Conservation (phyloP, 92 coral and sea anemone species). For the Actinernus sp. region DNA sequence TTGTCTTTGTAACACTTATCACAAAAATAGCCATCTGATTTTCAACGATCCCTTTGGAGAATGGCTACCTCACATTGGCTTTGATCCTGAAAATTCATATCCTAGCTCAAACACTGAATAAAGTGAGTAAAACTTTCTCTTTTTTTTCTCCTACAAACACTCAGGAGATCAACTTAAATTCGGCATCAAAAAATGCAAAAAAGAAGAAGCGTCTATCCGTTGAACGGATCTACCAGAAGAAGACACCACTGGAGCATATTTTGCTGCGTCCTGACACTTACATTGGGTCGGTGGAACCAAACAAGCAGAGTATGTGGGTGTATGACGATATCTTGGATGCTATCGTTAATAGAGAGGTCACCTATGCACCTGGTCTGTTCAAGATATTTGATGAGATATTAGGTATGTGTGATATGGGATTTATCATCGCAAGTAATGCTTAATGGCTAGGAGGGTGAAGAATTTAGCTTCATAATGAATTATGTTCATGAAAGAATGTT, state of each 20-base stretch:
- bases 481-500: too few relatives aligned
- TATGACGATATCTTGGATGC: conserved; percentile 80
- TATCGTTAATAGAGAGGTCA: conserved; percentile 89
- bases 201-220: conserved; percentile 96
- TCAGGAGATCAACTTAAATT: conserved; percentile 66
- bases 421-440: too few relatives aligned
- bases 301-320: conserved; percentile 94
- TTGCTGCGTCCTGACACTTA: conserved; percentile 98
- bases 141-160: background rate
- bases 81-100: too few relatives aligned
- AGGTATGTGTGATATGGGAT: conserved; percentile 54
- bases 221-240: conserved; percentile 97
- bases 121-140: too few relatives aligned
- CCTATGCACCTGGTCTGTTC: conserved; percentile 96
- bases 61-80: too few relatives aligned
- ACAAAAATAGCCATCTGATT: too few relatives aligned
- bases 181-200: conserved; percentile 48
- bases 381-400: conserved; percentile 98
- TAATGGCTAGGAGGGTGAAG: too few relatives aligned
- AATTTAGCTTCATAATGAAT: too few relatives aligned
- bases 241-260: conserved; percentile 97
- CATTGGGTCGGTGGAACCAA: conserved; percentile 98
- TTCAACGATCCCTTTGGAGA: too few relatives aligned
- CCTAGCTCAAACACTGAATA: too few relatives aligned
- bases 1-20: too few relatives aligned